Evolutionary conservation across 1,140 invertebrate genomes (phyloP), one percentile per base, ranked within the genome.

Genomic region (Chelonus insularis): DNA sequence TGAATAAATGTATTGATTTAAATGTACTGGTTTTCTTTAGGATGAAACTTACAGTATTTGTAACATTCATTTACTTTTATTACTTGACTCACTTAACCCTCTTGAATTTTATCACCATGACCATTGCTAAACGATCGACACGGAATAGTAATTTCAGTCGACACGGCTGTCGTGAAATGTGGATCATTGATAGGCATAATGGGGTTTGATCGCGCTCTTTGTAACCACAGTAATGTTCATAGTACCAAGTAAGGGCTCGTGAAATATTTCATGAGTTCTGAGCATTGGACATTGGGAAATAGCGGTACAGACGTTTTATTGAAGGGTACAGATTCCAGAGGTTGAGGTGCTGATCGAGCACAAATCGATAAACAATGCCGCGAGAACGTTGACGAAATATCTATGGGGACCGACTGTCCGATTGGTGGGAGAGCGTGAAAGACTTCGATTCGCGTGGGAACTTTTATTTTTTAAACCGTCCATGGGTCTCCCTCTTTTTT

Each of bases 371-470:
- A 63, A 63, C 62, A 63, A 63, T 63, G 39, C 43, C 18, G 12
- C 11, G 43, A 47, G 11, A 55, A 32, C 21, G 56, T 63, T 63
- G 62, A 63, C 62, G 62, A 63, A 63, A 63, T 63, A 63, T 63
- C 61, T 32, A 52, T 34, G 61, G 56, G 55, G 48, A 51, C n/a
- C 25, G 48, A 51, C 23, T 51, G 45, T 29, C 21, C 29, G 48
- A 51, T 14, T 55, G 36, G 34, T 37, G 52, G 34, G 52, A 55
- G 52, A 21, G 34, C 12, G 52, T 29, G 29, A 36, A 36, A 55
- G 34, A 37, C 52, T 43, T 43, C 34, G 36, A 55, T 39, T 55
- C 52, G 52, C 52, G 52, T 55, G 52, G 36, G 52, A 55, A 55
- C 52, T n/a, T n/a, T n/a, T n/a, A n/a, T 55, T 55, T 55, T 55